These are phyloP conservation scores for Drosophila trapezifrons DNA, from an alignment of 1,140 invertebrate species.

Conservation along the genomic window DNA sequence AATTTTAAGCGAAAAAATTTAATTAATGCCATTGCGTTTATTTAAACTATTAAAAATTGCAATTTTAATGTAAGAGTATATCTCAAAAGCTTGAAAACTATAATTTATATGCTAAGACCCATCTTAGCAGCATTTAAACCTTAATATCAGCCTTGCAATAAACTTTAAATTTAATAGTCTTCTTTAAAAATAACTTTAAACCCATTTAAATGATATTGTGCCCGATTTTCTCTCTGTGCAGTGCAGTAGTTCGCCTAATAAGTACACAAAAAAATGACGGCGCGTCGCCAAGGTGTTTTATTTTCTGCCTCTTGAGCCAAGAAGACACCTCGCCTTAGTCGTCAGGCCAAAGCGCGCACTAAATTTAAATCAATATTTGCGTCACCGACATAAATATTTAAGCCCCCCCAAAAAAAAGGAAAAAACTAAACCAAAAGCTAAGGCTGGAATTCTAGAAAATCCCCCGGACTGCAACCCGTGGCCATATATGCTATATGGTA, in stretches of 20 bases:
- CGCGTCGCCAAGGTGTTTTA: slow-evolving; percentile 23
- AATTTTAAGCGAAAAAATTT: too few species aligned
- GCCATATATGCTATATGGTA: slow-evolving; percentile 4
- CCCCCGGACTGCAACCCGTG: slow-evolving; percentile 13
- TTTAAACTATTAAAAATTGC: too few species aligned
- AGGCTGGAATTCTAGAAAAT: slow-evolving; percentile 19
- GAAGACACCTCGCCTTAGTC: slow-evolving; percentile 20
- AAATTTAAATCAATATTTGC: slow-evolving; percentile 75
- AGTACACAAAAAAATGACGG: slow-evolving; percentile 9
- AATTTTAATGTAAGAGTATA: too few species aligned
- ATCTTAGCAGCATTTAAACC: too few species aligned
- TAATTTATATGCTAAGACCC: too few species aligned
- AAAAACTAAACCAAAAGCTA: slow-evolving; percentile 5
- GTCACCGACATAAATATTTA: slow-evolving; percentile 72
- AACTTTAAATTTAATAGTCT: background rate
- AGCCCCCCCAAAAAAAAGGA: slow-evolving; percentile 3
- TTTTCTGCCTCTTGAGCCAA: slow-evolving; percentile 19
- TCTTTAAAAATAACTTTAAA: background rate
- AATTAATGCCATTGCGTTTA: too few species aligned
- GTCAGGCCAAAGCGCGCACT: slow-evolving; percentile 27
- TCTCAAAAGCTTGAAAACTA: too few species aligned
- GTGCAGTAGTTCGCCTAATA: background rate
- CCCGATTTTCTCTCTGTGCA: background rate
- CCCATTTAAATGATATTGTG: background rate
- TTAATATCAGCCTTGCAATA: background rate